Percentiles rank a stretch among this genome's conserved stretches.
phyloP scores from a whole-genome alignment of 1,140 invertebrate species.

The Neodiprion pinetum region DNA sequence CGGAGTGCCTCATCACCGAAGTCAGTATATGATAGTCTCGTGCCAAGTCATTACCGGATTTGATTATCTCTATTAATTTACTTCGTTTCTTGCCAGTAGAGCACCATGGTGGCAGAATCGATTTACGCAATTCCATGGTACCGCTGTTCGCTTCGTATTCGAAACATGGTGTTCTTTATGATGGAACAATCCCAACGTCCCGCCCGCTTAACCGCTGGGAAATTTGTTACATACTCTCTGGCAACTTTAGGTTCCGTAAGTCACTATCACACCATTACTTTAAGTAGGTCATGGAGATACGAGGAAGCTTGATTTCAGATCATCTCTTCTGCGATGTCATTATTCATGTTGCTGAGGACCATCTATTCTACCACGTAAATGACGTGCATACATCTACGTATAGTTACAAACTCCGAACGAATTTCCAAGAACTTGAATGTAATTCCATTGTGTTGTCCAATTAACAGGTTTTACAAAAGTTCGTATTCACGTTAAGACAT shows the following conservation, averaged over 20 bases:
- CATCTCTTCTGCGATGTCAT: no score
- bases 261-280: neutral
- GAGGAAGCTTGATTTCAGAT: no score
- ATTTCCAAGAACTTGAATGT: no score
- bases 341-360: no score
- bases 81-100: neutral
- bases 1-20: neutral
- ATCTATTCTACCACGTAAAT: no score
- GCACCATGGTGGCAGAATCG: neutral
- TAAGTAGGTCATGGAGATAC: no score
- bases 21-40: neutral
- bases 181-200: constrained; percentile 29
- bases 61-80: neutral
- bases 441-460: no score
- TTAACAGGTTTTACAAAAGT: no score
- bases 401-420: no score
- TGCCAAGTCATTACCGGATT: neutral
- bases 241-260: constrained; percentile 35
- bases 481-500: no score
- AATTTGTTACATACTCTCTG: constrained; percentile 28
- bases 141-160: neutral
- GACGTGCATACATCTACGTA: no score
- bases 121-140: neutral
- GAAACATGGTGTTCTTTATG: constrained; percentile 12
- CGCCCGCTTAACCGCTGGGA: constrained; percentile 29